phyloP scores from a whole-genome alignment of 2,797 vertebrate genomes.

The Poeciliopsis infans region DNA sequence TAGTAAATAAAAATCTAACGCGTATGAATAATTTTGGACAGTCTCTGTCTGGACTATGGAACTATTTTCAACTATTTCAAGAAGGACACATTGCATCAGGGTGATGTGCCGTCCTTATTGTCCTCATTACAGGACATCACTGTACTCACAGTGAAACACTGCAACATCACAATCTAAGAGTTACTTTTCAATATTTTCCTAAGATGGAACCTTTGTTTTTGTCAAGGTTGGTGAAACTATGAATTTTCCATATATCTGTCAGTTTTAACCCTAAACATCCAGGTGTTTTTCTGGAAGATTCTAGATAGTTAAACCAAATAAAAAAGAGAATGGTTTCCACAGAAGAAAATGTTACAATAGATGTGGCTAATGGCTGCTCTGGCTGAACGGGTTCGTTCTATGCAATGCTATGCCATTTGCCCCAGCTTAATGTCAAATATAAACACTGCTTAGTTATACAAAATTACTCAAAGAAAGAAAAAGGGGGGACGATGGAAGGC shows the following conservation, averaged over 20 bases:
- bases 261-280: not conserved
- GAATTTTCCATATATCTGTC: not conserved
- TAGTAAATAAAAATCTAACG: not conserved
- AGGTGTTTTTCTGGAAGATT: not conserved
- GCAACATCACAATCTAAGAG: not conserved
- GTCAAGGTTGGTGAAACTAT: not conserved
- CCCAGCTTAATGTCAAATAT: not conserved
- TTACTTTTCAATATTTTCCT: not conserved
- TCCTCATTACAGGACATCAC: too few species aligned
- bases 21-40: too few species aligned
- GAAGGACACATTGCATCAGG: not conserved
- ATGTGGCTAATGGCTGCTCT: not conserved
- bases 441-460: not conserved
- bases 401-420: not conserved
- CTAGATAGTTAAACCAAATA: not conserved
- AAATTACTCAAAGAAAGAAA: not conserved
- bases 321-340: not conserved
- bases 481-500: not conserved
- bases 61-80: not conserved
- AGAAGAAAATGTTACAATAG: not conserved
- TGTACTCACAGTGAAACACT: not conserved
- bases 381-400: not conserved
- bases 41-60: not conserved
- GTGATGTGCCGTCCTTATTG: too few species aligned
- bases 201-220: not conserved